Evolutionary conservation across 2,888 invertebrate species (phyloP), one percentile per base, ranked within the genome.

Genomic region (Drosophila borealis): DNA sequence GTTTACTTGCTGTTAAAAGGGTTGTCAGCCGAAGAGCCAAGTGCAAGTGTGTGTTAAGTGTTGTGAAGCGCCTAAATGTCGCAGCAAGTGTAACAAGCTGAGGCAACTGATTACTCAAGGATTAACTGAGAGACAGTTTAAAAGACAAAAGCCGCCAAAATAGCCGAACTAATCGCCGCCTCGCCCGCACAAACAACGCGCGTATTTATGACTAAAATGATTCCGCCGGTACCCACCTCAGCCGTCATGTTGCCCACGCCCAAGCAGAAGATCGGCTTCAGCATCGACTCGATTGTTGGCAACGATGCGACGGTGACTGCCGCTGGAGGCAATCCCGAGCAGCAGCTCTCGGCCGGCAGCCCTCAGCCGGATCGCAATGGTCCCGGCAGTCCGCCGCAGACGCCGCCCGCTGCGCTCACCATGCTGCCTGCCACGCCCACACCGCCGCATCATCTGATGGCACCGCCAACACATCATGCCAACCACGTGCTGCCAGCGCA

Each of bases 181-280:
- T 73, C 84, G 68, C 78, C 81, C 77, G 77, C 81, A 73, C 78
- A 59, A 61, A 44, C 59, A 78, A 78, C 78, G 82, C 88, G 88
- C 88, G 85, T 89, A 90, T 92, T 90, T 90, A 92, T 92, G 92
- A 92, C 92, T 92, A 92, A 92, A 89, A 97, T 97, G 97, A 97
- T 97, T 97, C 97, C 97, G 94, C 95, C 97, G 94, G 96, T 97
- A 95, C 97, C 97, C 94, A 97, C 97, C 93, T 96, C 97, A 94
- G 96, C 97, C 93, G 96, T 96, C 93, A 96, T 97, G 93, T 96
- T 97, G 94, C 96, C 97, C 92, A 92, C 92, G 86, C 96, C 97
- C 91, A 97, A 97, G 94, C 97, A 98, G 90, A 98, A 97, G 93
- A 97, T 98, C 93, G 98, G 97, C 92, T 98, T 98, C 93, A 97